Evolutionary conservation across 2,888 invertebrate species (phyloP).

Genomic region (Adineta ricciae): DNA sequence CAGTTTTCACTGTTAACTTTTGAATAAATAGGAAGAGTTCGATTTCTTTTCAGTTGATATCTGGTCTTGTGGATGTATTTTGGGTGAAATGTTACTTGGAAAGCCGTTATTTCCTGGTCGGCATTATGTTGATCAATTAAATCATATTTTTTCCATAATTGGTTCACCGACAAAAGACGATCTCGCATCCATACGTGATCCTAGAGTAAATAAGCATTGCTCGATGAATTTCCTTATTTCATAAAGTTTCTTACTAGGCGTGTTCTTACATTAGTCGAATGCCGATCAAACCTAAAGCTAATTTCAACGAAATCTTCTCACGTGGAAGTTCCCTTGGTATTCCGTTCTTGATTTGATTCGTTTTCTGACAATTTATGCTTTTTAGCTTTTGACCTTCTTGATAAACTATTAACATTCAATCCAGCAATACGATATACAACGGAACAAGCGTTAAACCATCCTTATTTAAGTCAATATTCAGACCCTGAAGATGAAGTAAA

Average conservation of each 20-base stretch:
- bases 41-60: constrained; percentile 63
- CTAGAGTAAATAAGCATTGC: constrained; percentile 61
- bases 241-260: not conserved
- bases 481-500: constrained; percentile 95
- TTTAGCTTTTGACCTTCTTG: constrained; percentile 77
- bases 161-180: constrained; percentile 94
- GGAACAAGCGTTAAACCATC: constrained; percentile 91
- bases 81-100: constrained; percentile 86
- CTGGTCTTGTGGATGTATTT: constrained; percentile 94
- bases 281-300: not conserved
- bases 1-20: not conserved
- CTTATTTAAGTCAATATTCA: constrained; percentile 97
- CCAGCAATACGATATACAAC: constrained; percentile 88
- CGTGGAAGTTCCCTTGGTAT: constrained; percentile 5
- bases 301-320: not conserved
- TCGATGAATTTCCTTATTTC: not conserved
- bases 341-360: not conserved
- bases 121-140: constrained; percentile 79
- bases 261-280: constrained; percentile 9
- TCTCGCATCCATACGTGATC: constrained; percentile 93
- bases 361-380: not conserved
- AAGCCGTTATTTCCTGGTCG: constrained; percentile 75
- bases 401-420: constrained; percentile 98
- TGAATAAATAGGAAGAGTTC: not conserved
- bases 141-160: constrained; percentile 89